Conservation (phyloP, 2,797 vertebrate genomes). For the Rhynchotus rufescens region DNA sequence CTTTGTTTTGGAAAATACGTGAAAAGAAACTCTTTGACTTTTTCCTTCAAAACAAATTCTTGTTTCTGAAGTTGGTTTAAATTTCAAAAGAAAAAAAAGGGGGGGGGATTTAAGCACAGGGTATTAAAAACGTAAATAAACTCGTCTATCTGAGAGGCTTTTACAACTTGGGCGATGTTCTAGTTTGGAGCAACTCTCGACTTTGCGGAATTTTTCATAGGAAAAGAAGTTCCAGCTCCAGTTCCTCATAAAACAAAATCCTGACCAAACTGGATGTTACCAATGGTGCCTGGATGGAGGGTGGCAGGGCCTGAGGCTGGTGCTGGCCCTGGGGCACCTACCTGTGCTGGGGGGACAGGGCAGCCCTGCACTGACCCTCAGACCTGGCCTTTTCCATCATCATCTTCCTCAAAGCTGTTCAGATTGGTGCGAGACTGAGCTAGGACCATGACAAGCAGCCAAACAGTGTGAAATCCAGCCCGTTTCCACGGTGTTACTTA, state of each 20-base stretch:
- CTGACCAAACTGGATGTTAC: not conserved
- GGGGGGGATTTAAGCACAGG: not conserved
- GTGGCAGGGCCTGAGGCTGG: not conserved
- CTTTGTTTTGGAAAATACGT: not conserved
- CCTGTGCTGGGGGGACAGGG: too few species aligned
- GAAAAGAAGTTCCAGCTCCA: not conserved
- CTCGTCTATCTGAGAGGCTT: not conserved
- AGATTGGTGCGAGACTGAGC: not conserved
- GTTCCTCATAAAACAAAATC: not conserved
- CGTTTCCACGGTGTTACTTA: constrained; percentile 82
- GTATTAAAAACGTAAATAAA: not conserved
- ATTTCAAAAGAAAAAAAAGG: constrained; percentile 9
- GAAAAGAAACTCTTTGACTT: not conserved
- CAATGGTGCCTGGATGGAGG: not conserved
- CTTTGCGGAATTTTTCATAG: not conserved
- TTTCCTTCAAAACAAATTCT: not conserved
- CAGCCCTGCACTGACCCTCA: not conserved
- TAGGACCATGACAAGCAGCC: not conserved
- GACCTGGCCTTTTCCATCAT: not conserved
- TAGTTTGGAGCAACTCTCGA: not conserved
- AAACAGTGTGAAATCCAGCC: not conserved
- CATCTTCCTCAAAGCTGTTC: not conserved
- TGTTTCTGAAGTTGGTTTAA: not conserved
- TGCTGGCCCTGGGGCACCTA: not conserved
- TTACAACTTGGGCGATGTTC: not conserved